Evolutionary conservation across 2,888 invertebrate genomes (phyloP).

Genomic region (Lysandra bellargus): DNA sequence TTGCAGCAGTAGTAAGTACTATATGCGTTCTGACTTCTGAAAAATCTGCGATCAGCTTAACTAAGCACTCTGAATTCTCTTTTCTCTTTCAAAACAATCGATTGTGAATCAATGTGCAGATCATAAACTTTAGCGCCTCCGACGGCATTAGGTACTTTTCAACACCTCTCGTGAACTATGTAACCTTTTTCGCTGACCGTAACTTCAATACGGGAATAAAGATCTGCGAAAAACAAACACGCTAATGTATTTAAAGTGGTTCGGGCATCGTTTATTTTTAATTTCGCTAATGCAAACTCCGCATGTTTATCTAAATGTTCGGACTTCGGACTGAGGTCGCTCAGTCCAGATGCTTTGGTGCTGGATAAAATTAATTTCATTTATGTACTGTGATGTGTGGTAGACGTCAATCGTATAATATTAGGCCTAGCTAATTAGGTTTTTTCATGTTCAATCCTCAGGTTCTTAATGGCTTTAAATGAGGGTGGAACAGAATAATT

Average conservation of each 20-base stretch:
- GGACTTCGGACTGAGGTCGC: background rate
- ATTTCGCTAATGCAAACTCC: slow-evolving; percentile 26
- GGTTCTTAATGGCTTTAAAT: no score
- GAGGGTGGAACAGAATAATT: no score
- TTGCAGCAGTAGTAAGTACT: no score
- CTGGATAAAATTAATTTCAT: slow-evolving; percentile 1
- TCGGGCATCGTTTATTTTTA: slow-evolving; percentile 4
- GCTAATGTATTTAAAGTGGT: slow-evolving; percentile 22
- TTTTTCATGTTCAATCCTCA: no score
- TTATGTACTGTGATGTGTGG: background rate
- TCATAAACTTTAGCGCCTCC: background rate
- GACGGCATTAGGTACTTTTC: background rate
- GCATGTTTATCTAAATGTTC: slow-evolving; percentile 1
- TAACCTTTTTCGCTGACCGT: background rate
- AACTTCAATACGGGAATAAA: background rate
- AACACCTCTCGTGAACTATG: background rate
- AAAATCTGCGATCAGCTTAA: no score
- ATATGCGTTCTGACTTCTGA: no score
- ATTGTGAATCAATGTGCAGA: no score
- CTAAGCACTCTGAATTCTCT: no score
- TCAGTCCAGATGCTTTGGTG: background rate
- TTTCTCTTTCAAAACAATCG: no score
- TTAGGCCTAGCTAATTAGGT: no score
- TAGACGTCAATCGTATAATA: background rate
- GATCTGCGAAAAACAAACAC: background rate